phyloP scores from a whole-genome alignment of 2,113 vertebrate genomes.

The Tylochromis polylepis region DNA sequence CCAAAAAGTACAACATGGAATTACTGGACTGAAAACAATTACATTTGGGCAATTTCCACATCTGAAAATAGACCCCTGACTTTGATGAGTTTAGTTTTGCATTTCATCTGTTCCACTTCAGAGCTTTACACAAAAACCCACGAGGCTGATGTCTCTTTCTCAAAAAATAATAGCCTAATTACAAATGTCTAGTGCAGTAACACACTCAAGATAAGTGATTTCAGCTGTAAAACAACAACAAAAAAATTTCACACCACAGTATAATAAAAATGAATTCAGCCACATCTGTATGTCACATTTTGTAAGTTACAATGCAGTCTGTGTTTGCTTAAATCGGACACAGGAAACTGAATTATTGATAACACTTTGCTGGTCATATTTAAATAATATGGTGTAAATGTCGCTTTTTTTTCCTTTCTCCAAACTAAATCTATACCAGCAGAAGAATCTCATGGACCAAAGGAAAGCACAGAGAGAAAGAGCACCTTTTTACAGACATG shows the following conservation, averaged over 20 bases:
- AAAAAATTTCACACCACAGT: neutral
- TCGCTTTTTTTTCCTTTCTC: neutral
- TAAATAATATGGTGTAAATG: neutral
- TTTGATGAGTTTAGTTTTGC: conserved; percentile 18
- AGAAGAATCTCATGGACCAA: conserved; percentile 17
- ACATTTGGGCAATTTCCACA: neutral
- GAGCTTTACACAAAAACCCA: neutral
- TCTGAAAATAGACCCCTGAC: conserved; percentile 14
- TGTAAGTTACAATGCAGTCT: neutral
- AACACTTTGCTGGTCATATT: neutral
- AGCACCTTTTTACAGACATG: conserved; percentile 7
- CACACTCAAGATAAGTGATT: neutral
- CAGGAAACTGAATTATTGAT: neutral
- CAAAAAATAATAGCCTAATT: conserved; percentile 20
- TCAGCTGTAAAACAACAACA: neutral
- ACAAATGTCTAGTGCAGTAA: neutral
- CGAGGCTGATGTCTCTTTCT: neutral
- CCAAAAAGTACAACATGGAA: neutral
- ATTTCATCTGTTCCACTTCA: conserved; percentile 10
- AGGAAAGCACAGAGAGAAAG: conserved; percentile 21
- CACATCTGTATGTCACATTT: neutral
- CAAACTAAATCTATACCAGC: conserved; percentile 18
- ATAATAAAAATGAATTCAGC: neutral
- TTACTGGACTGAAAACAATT: conserved; percentile 18
- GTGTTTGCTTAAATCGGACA: neutral